Evolutionary conservation across 1,140 invertebrate species (phyloP).

Genomic region (Aphelinus certus): DNA sequence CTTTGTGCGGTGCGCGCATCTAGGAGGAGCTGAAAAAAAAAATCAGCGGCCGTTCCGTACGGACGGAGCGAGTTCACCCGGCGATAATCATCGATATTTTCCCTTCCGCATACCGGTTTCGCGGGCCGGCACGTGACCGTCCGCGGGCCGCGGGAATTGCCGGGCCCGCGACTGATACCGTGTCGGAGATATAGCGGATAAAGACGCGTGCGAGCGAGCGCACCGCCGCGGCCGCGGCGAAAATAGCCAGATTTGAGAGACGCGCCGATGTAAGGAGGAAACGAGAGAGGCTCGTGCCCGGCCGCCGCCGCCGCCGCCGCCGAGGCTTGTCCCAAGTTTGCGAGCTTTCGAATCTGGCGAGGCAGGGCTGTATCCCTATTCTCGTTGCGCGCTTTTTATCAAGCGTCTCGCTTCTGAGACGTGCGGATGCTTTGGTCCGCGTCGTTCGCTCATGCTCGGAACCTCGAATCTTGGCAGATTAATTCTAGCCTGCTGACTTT

Average conservation of each 20-base stretch:
- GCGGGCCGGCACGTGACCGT: slow-evolving; percentile 55
- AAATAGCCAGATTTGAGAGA: not conserved
- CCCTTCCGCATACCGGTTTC: slow-evolving; percentile 64
- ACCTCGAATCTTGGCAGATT: too few relatives aligned
- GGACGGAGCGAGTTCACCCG: slow-evolving; percentile 27
- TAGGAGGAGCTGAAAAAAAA: slow-evolving; percentile 11
- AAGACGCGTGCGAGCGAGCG: slow-evolving; percentile 44
- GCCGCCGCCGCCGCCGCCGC: too few relatives aligned
- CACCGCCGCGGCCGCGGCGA: not conserved
- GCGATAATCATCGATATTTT: slow-evolving; percentile 64
- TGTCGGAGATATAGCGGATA: slow-evolving; percentile 53
- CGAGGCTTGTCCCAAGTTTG: too few relatives aligned
- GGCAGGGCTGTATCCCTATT: too few relatives aligned
- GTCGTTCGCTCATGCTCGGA: too few relatives aligned
- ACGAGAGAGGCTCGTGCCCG: too few relatives aligned
- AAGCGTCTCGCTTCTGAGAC: too few relatives aligned
- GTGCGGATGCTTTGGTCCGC: too few relatives aligned
- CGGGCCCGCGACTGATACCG: slow-evolving; percentile 52
- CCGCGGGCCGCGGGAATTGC: slow-evolving; percentile 54
- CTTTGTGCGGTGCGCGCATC: slow-evolving; percentile 1
- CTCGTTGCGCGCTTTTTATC: too few relatives aligned
- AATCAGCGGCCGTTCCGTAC: not conserved
- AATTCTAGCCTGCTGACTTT: too few relatives aligned
- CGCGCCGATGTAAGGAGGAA: too few relatives aligned
- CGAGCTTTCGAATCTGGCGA: too few relatives aligned